Evolutionary conservation across 2,113 vertebrate species (phyloP).

Genomic region (Ammodytes dubius): DNA sequence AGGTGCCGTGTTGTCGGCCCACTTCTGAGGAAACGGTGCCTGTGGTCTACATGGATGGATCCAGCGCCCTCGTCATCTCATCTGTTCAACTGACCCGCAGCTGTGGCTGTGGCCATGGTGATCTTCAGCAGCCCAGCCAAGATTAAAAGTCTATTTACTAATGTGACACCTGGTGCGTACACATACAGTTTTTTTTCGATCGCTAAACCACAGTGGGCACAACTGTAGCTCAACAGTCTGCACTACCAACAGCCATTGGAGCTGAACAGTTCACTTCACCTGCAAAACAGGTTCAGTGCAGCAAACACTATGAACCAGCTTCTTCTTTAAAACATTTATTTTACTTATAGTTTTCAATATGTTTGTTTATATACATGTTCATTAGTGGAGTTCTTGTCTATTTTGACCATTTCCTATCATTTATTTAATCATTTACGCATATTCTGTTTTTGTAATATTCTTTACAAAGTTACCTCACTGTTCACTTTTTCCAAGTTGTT

Average conservation of each 20-base stretch:
- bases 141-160: constrained; percentile 44
- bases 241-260: too few relatives aligned
- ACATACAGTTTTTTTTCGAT: too few relatives aligned
- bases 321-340: neutral
- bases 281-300: too few relatives aligned
- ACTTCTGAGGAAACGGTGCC: constrained; percentile 55
- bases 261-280: too few relatives aligned
- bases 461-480: too few relatives aligned
- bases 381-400: neutral
- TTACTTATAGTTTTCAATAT: neutral
- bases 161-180: constrained; percentile 16
- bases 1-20: constrained; percentile 73
- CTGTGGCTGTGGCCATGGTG: constrained; percentile 71
- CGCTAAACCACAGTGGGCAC: too few relatives aligned
- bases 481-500: too few relatives aligned
- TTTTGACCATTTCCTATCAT: neutral
- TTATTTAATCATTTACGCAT: too few relatives aligned
- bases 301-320: too few relatives aligned
- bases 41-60: constrained; percentile 79
- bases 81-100: constrained; percentile 66
- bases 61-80: constrained; percentile 65
- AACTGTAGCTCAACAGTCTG: too few relatives aligned
- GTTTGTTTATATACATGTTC: constrained; percentile 16
- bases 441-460: too few relatives aligned
- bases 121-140: constrained; percentile 19